Percentiles rank a stretch among this genome's conserved stretches.
phyloP scores from a whole-genome alignment of 2,888 invertebrate species.

The Neocrepidodera transversa region DNA sequence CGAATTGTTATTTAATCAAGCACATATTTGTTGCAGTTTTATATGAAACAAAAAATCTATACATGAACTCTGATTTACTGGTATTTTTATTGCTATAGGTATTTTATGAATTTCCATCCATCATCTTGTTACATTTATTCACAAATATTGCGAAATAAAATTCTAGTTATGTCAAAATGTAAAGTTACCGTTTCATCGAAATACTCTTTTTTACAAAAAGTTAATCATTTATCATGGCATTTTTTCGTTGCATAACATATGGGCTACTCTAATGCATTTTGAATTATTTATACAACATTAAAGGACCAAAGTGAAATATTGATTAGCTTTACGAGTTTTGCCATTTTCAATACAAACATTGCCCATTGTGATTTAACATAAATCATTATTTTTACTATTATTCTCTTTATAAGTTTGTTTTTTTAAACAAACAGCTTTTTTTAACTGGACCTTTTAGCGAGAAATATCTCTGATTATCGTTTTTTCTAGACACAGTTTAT shows the following conservation, averaged over 20 bases:
- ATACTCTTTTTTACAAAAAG: not conserved
- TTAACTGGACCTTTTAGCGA: too few species aligned
- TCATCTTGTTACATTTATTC: slow-evolving; percentile 19
- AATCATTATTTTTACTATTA: too few species aligned
- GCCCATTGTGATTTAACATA: too few species aligned
- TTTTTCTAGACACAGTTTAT: too few species aligned
- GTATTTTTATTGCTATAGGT: slow-evolving; percentile 14
- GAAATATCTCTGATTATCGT: too few species aligned
- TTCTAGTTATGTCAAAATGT: slow-evolving; percentile 13
- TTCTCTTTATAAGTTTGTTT: too few species aligned
- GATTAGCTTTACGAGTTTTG: too few species aligned
- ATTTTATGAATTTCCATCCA: slow-evolving; percentile 16
- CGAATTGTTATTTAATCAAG: too few species aligned
- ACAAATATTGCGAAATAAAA: slow-evolving; percentile 16
- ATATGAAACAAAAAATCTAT: not conserved
- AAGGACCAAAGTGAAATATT: not conserved
- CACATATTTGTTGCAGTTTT: too few species aligned
- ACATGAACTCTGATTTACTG: slow-evolving; percentile 7
- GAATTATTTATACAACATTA: not conserved
- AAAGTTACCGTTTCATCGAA: slow-evolving; percentile 5
- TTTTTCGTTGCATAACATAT: not conserved
- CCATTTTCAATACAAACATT: too few species aligned
- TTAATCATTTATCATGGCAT: not conserved
- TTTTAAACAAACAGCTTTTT: too few species aligned
- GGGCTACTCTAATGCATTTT: not conserved